phyloP scores from a whole-genome alignment of 2,113 vertebrate genomes.

The Brachypodius melanocephalos region DNA sequence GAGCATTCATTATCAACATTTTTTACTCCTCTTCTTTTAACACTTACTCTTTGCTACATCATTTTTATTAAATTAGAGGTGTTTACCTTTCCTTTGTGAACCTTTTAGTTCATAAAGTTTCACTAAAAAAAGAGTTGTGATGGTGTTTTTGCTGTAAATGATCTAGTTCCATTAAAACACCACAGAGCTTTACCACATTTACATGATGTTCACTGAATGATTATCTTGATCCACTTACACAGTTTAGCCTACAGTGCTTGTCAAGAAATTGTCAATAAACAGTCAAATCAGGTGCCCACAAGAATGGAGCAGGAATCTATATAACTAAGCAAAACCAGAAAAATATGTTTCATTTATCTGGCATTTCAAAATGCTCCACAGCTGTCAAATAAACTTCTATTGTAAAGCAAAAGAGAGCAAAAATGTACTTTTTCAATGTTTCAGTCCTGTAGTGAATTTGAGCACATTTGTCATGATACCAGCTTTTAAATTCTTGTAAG shows the following conservation, averaged over 20 bases:
- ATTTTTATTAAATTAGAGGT: background rate
- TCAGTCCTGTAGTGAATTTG: background rate
- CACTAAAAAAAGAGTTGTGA: background rate
- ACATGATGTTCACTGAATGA: background rate
- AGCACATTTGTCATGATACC: background rate
- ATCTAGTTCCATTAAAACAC: background rate
- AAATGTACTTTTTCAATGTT: background rate
- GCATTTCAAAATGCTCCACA: background rate
- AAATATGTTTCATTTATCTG: background rate
- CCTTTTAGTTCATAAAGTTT: background rate
- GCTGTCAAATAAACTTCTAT: background rate
- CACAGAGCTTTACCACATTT: background rate
- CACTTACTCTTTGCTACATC: background rate
- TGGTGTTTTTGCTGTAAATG: background rate
- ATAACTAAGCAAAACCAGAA: background rate
- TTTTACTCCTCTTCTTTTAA: background rate
- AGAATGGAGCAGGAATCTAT: background rate
- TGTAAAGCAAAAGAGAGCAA: background rate
- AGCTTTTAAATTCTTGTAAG: background rate
- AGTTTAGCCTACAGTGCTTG: background rate
- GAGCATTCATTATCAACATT: rapidly evolving
- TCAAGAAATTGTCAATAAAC: background rate
- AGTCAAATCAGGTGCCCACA: background rate
- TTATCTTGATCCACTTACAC: background rate
- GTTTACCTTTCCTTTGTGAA: background rate